phyloP scores from a whole-genome alignment of 2,888 invertebrate species.

The Leptinotarsa juncta region DNA sequence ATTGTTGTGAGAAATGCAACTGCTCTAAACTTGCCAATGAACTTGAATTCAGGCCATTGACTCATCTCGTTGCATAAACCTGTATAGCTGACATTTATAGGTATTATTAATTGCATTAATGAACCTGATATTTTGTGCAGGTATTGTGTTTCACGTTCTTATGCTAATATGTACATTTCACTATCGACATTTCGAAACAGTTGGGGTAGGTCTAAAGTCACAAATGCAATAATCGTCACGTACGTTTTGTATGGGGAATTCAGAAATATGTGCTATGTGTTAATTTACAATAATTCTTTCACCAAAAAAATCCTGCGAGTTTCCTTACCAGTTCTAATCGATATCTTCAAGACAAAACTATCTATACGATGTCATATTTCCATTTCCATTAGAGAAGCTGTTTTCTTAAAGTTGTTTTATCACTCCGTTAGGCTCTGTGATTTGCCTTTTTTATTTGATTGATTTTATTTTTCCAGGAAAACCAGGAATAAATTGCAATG shows the following conservation, averaged over 20 bases:
- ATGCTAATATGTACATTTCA: slow-evolving; percentile 6
- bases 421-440: too few relatives aligned
- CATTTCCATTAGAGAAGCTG: too few relatives aligned
- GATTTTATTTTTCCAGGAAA: too few relatives aligned
- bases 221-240: background rate
- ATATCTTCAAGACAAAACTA: too few relatives aligned
- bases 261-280: background rate
- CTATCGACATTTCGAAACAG: background rate
- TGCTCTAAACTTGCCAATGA: slow-evolving; percentile 2
- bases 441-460: too few relatives aligned
- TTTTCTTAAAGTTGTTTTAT: too few relatives aligned
- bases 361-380: too few relatives aligned
- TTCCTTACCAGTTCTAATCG: too few relatives aligned
- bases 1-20: background rate
- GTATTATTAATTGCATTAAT: background rate
- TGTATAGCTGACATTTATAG: slow-evolving; percentile 12
- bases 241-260: background rate
- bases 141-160: slow-evolving; percentile 9
- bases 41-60: slow-evolving; percentile 9
- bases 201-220: background rate
- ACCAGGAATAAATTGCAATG: too few relatives aligned
- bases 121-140: slow-evolving; percentile 12
- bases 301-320: too few relatives aligned
- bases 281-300: too few relatives aligned
- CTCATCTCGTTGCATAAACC: slow-evolving; percentile 2